Evolutionary conservation across 2,113 vertebrate genomes (phyloP).

Genomic region (Brevimyrus niger): DNA sequence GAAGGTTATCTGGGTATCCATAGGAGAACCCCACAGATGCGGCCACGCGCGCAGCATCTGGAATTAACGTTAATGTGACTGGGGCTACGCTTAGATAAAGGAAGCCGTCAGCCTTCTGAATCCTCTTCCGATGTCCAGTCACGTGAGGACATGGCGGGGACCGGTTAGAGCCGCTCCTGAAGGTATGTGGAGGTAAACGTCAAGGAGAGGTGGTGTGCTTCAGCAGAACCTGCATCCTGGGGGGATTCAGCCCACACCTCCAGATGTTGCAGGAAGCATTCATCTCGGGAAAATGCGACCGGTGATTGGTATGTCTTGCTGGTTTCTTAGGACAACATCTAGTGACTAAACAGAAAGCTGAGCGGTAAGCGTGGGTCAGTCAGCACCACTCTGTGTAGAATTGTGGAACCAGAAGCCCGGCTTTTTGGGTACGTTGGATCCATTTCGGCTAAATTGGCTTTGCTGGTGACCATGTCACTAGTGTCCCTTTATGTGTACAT

Average conservation of each 20-base stretch:
- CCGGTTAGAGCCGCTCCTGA: not conserved
- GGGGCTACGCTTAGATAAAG: not conserved
- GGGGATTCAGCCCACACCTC: not conserved
- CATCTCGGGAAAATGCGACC: not conserved
- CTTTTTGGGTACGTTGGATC: not conserved
- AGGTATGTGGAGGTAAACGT: not conserved
- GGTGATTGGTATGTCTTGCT: not conserved
- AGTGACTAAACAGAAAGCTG: not conserved
- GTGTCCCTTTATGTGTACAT: not conserved
- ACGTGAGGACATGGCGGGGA: not conserved
- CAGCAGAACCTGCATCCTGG: not conserved
- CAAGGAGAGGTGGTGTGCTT: not conserved
- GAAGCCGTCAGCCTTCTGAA: not conserved
- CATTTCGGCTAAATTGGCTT: not conserved
- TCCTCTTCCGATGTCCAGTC: not conserved
- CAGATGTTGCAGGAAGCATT: not conserved
- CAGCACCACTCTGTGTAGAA: not conserved
- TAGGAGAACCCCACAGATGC: not conserved
- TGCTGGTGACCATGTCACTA: not conserved
- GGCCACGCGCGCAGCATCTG: not conserved
- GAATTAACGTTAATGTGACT: not conserved
- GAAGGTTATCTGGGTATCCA: conserved; percentile 18
- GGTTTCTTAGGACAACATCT: not conserved
- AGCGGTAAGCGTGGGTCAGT: not conserved
- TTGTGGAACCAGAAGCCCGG: not conserved